Base-by-base conservation (phyloP, 2,797 vertebrate species). In the Acanthopagrus latus region DNA sequence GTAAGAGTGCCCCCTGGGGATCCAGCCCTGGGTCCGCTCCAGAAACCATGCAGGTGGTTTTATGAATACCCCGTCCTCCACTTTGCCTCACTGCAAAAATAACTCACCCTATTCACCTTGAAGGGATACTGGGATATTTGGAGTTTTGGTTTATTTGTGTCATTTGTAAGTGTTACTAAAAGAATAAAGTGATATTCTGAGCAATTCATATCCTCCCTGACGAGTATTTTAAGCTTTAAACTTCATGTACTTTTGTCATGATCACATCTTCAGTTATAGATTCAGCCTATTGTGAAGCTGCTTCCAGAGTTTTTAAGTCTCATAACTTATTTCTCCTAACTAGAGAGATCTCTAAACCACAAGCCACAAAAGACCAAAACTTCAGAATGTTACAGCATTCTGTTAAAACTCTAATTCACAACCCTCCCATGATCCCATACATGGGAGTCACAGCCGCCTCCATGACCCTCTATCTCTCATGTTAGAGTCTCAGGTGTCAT, bases 1-100 rank as follows among this genome's bases (percentile, higher is more conserved):
- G 97, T 96, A 98, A 98, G 96, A 96, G 97, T 93, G 96, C 96
- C 95, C 97, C 97, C 96, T 99, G 97, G 98, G 98, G 97, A 97
- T 96, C 97, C 96, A 97, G 97, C 96, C 97, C 97, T 89, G 97
- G 97, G 94, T 98, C 98, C 91, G 96, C 97, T 96, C 95, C 97
- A 95, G 97, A 99, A 91, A 94, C 97, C 94, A 96, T 97, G 96
- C 97, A 99, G 98, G 98, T 99, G 97, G 97, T 97, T 95, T 90
- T 91, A 91, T 86, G 86, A 93, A 93, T 84, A 86, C 87, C 90
- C 84, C 73, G 71, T 91, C 85, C 86, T 88, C 76, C 72, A 86
- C 88, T 86, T 76, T 80, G 64, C 83, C 72, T 88, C 89, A 88
- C 87, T 64, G 62, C 52, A 69, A 93, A 83, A 86, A 76, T 25